Conservation (phyloP, 2,888 invertebrate genomes). For the Polietes domitor region DNA sequence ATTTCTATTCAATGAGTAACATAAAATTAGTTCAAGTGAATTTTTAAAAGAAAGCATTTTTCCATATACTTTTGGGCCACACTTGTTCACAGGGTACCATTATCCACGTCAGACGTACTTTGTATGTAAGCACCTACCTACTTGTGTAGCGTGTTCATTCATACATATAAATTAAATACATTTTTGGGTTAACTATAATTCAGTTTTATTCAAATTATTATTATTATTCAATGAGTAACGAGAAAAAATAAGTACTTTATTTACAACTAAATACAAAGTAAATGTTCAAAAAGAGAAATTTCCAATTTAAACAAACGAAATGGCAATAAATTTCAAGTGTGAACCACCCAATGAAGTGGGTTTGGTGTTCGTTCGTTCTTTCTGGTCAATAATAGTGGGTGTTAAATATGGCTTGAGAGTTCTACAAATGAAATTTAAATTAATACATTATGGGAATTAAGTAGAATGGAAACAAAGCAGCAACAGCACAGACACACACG, state of each 20-base stretch:
- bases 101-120: too few species aligned
- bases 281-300: background rate
- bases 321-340: slow-evolving; percentile 11
- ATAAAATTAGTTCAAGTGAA: too few species aligned
- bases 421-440: slow-evolving; percentile 10
- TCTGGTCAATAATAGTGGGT: slow-evolving; percentile 9
- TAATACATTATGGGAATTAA: slow-evolving; percentile 16
- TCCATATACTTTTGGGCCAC: too few species aligned
- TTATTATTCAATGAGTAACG: background rate
- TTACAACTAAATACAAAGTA: background rate
- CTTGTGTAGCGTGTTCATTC: too few species aligned
- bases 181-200: background rate
- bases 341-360: background rate
- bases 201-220: background rate
- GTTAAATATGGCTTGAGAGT: slow-evolving; percentile 8
- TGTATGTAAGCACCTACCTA: too few species aligned
- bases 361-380: background rate
- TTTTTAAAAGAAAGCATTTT: too few species aligned
- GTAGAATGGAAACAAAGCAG: background rate
- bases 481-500: background rate
- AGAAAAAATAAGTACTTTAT: slow-evolving; percentile 2
- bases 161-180: background rate
- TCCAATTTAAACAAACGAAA: slow-evolving; percentile 5
- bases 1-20: too few species aligned
- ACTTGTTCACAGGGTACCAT: too few species aligned